Evolutionary conservation across 2,888 invertebrate genomes (phyloP).

Genomic region (Hetaerina titia): DNA sequence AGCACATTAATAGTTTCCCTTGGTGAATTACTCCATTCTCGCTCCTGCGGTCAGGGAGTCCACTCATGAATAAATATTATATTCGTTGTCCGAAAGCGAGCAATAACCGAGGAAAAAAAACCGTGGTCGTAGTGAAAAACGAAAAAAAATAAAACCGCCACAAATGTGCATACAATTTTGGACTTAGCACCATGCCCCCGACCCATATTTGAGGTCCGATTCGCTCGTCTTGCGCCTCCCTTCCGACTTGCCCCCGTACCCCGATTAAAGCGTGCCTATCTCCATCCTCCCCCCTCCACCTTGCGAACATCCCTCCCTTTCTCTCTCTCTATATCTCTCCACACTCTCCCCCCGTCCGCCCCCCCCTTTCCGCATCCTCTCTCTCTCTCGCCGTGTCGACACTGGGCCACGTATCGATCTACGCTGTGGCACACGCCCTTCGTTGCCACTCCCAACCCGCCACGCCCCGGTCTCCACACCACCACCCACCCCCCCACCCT

Average conservation of each 20-base stretch:
- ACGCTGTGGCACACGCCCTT: slow-evolving; percentile 30
- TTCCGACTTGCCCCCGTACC: not conserved
- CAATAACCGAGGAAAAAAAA: not conserved
- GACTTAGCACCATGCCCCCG: not conserved
- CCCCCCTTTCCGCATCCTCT: not conserved
- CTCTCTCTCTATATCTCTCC: not conserved
- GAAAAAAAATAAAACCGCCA: not conserved
- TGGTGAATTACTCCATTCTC: slow-evolving; percentile 7
- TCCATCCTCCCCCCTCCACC: not conserved
- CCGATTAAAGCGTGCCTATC: slow-evolving; percentile 27
- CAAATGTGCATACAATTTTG: not conserved
- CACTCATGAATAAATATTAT: slow-evolving; percentile 19
- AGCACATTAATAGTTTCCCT: slow-evolving; percentile 5
- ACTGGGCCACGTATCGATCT: slow-evolving; percentile 50
- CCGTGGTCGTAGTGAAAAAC: not conserved
- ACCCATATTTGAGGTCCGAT: not conserved
- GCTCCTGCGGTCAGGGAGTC: not conserved
- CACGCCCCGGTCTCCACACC: not conserved
- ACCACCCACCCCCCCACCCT: not conserved
- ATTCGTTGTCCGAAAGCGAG: not conserved
- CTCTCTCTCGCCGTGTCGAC: slow-evolving; percentile 42
- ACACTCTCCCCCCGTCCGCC: not conserved
- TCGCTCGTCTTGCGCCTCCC: not conserved
- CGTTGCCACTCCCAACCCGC: not conserved
- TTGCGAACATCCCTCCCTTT: not conserved